These are phyloP conservation scores for Penaeus japonicus DNA, from an alignment of 1,140 invertebrate species.

Conservation along the genomic window DNA sequence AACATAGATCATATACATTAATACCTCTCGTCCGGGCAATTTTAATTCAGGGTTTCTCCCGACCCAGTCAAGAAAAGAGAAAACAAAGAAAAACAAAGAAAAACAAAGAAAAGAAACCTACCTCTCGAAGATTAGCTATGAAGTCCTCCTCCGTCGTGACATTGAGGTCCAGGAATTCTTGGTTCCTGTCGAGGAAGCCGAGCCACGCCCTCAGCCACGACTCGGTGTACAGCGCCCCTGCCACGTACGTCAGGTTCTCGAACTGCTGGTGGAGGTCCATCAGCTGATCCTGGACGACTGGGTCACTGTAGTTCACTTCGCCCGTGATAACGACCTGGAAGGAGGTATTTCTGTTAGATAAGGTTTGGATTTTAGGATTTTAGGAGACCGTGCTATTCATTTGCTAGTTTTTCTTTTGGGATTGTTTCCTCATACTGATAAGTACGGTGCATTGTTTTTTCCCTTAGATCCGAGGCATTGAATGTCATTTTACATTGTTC, in stretches of 20 bases:
- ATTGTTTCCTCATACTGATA: too few relatives aligned
- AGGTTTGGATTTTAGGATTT: not conserved
- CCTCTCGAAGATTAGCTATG: slow-evolving; percentile 77
- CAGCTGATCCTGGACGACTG: slow-evolving; percentile 77
- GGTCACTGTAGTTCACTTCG: slow-evolving; percentile 85
- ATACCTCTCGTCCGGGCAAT: too few relatives aligned
- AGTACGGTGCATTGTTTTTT: too few relatives aligned
- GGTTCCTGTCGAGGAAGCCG: slow-evolving; percentile 77
- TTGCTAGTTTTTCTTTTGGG: too few relatives aligned
- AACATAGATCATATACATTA: too few relatives aligned
- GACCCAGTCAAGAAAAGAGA: not conserved
- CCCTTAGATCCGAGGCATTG: too few relatives aligned
- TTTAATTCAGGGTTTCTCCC: too few relatives aligned
- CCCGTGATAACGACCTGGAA: slow-evolving; percentile 85
- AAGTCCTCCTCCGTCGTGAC: slow-evolving; percentile 78
- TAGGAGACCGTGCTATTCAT: not conserved
- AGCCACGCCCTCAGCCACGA: slow-evolving; percentile 90
- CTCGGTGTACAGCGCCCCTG: slow-evolving; percentile 79
- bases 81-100: not conserved
- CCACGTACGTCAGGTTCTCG: slow-evolving; percentile 82
- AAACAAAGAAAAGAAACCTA: slow-evolving; percentile 63
- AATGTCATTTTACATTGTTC: too few relatives aligned
- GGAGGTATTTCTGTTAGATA: not conserved
- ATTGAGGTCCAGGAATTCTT: slow-evolving; percentile 77
- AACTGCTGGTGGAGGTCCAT: slow-evolving; percentile 80